Percentiles rank a stretch among this genome's conserved stretches.
These are phyloP conservation scores for Drosophila kanapiae DNA, from an alignment of 1,140 invertebrate species.

Conservation along the genomic window DNA sequence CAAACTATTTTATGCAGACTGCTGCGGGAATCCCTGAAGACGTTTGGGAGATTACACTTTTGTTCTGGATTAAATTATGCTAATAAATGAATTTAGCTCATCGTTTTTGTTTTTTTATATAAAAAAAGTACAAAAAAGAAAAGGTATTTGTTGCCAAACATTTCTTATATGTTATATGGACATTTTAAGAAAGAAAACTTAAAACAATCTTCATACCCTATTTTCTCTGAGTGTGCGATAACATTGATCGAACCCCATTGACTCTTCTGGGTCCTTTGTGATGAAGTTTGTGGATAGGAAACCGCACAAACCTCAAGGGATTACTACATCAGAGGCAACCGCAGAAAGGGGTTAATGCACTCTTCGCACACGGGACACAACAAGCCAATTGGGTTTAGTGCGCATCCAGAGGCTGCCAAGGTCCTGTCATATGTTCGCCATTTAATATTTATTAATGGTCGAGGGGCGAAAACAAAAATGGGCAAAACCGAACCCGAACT, in stretches of 20 bases:
- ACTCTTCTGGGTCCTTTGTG: slow-evolving; percentile 26
- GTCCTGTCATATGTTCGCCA: slow-evolving; percentile 43
- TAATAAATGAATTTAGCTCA: not conserved
- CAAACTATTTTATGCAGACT: slow-evolving; percentile 50
- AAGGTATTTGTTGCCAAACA: not conserved
- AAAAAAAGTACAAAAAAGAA: not conserved
- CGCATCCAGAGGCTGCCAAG: slow-evolving; percentile 28
- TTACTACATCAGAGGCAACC: slow-evolving; percentile 51
- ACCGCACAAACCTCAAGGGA: slow-evolving; percentile 52
- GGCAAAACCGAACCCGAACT: slow-evolving; percentile 46
- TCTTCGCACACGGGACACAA: slow-evolving; percentile 36
- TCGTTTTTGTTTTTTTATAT: not conserved
- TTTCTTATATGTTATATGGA: too few relatives aligned
- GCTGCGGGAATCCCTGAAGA: slow-evolving; percentile 9
- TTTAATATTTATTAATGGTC: slow-evolving; percentile 78
- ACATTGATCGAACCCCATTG: slow-evolving; percentile 38
- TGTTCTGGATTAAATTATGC: not conserved
- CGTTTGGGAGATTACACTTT: slow-evolving; percentile 4
- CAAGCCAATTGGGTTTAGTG: slow-evolving; percentile 32
- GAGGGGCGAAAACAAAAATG: slow-evolving; percentile 20
- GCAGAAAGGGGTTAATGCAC: slow-evolving; percentile 56
- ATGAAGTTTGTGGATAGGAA: slow-evolving; percentile 30
- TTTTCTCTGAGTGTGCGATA: slow-evolving; percentile 10
- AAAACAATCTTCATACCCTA: too few relatives aligned
- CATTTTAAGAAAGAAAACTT: too few relatives aligned